Base-by-base conservation (phyloP, 1,140 invertebrate species). In the Leptinotarsa defecta region DNA sequence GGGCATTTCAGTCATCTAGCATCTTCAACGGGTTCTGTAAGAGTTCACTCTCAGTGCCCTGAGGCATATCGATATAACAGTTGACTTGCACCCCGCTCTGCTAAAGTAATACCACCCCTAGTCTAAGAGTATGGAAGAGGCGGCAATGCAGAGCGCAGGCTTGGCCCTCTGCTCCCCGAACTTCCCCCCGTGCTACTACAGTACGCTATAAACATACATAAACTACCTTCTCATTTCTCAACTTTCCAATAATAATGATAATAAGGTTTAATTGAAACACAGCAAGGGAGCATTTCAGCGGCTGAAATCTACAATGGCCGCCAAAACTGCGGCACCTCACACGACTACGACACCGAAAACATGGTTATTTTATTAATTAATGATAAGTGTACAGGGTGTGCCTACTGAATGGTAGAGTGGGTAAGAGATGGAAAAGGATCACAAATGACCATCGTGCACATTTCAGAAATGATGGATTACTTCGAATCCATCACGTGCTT, bases 121-220 rank as follows among this genome's bases (percentile, higher is more conserved):
- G 79, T 71, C 78, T 82, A 81, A 78, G 22, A 48, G 69, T 49
- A 19, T 72, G 73, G 20, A 80, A 83, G 80, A 68, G 77, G 76
- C 77, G 77, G 81, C 79, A 84, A 83, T 84, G 82, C 82, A 84
- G 81, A 81, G 65, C 74, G 75, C 63, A 69, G 76, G 78, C 75
- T 77, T 61, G 71, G 65, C 27, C 76, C 72, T 77, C 79, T 81
- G 81, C 57, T 48, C 71, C 71, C 61, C 57, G 48, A 78, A 78
- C 68, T 71, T 74, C 71, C 75, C 74, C 74, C 78, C 78, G 67
- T 76, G 76, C 83, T 84, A 84, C 83, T 84, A 84, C 83, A 84
- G 83, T 84, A 84, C 83, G 73, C 83, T 84, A 84, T 84, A 83
- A 84, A 84, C 83, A 82, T 82, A 84, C 82, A 80, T 84, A 83